A percentile compares a stretch with the other conserved stretches of the same genome.
phyloP scores from a whole-genome alignment of 2,113 vertebrate species.

The Addax nasomaculatus region DNA sequence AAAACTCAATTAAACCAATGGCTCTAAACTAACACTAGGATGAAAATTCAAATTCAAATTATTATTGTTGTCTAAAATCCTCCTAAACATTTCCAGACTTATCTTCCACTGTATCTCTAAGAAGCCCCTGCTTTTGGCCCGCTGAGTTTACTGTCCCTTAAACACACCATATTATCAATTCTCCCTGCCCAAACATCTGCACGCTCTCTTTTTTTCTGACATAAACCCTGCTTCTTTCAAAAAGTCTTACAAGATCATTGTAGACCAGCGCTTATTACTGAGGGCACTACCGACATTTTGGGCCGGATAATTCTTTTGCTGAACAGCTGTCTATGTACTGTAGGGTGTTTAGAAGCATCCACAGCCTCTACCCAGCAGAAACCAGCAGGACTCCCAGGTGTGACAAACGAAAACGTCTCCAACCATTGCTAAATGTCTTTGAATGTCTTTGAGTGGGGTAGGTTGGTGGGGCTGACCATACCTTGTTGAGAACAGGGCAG shows the following conservation, averaged over 20 bases:
- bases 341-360: not conserved
- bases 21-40: not conserved
- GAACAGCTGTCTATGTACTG: not conserved
- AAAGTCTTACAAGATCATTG: not conserved
- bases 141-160: not conserved
- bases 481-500: not conserved
- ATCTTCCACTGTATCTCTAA: not conserved
- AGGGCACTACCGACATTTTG: not conserved
- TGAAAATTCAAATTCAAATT: constrained; percentile 18
- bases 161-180: not conserved
- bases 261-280: not conserved
- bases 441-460: not conserved
- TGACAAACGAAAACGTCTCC: not conserved
- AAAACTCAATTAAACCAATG: not conserved
- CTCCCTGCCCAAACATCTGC: not conserved
- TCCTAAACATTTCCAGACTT: not conserved
- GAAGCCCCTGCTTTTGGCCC: not conserved
- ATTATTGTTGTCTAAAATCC: not conserved
- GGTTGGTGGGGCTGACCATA: not conserved
- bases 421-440: not conserved
- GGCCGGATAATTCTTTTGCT: not conserved
- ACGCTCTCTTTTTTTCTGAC: not conserved
- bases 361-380: not conserved
- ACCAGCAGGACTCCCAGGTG: not conserved
- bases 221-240: not conserved